phyloP scores from a whole-genome alignment of 2,797 vertebrate species.

The Halcyon badia region DNA sequence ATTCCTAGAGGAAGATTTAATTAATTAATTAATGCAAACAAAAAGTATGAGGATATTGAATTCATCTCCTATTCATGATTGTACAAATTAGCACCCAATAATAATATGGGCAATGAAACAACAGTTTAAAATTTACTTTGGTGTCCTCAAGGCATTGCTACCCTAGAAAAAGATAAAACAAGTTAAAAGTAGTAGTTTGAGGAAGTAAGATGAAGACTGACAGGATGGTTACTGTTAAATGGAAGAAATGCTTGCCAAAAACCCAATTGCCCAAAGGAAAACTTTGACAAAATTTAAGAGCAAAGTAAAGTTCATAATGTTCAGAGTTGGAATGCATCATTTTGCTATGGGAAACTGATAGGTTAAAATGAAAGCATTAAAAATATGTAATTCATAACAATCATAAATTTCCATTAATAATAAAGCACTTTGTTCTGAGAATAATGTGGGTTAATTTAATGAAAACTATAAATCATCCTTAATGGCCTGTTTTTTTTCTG shows the following conservation, averaged over 20 bases:
- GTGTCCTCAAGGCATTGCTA: neutral
- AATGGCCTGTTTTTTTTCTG: neutral
- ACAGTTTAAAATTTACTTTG: constrained; percentile 34
- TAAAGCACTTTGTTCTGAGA: constrained; percentile 1
- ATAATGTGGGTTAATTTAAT: constrained; percentile 34
- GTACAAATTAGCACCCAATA: neutral
- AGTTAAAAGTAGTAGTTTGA: constrained; percentile 1
- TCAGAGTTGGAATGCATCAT: neutral
- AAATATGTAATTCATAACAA: constrained; percentile 45
- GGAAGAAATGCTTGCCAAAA: neutral
- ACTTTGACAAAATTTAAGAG: constrained; percentile 34
- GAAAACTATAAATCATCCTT: constrained; percentile 54
- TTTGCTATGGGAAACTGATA: constrained; percentile 41
- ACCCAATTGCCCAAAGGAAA: neutral
- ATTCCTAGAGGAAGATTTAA: neutral
- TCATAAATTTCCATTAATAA: constrained; percentile 45
- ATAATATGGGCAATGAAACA: neutral
- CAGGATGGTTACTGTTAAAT: neutral
- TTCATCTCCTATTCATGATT: neutral
- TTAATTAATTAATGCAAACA: constrained; percentile 10
- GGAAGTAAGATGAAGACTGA: neutral
- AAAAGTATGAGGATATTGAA: neutral
- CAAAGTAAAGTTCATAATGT: constrained; percentile 7
- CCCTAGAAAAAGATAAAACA: neutral
- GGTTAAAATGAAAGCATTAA: constrained; percentile 28